phyloP scores from a whole-genome alignment of 2,888 invertebrate genomes.

The Diachrysia chrysitis region DNA sequence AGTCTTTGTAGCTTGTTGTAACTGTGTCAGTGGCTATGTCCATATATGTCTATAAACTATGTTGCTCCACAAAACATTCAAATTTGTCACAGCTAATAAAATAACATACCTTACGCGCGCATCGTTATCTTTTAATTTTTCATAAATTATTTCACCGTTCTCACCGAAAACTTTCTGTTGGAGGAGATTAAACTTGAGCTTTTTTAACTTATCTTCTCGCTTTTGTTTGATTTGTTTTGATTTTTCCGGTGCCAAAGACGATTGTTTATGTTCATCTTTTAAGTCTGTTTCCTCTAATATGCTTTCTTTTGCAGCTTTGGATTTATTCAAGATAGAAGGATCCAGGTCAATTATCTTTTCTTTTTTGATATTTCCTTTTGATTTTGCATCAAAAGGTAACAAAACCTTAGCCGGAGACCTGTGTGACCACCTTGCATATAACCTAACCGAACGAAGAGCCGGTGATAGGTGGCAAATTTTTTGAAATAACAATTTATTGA shows the following conservation, averaged over 20 bases:
- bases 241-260: conserved; percentile 57
- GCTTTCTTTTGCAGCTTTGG: conserved; percentile 39
- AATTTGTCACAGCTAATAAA: neutral
- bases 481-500: conserved; percentile 60
- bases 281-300: conserved; percentile 24
- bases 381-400: conserved; percentile 80
- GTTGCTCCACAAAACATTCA: too few relatives aligned
- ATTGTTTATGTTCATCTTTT: conserved; percentile 21
- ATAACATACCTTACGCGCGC: conserved; percentile 84
- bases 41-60: neutral
- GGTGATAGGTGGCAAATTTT: conserved; percentile 54
- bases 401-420: conserved; percentile 87
- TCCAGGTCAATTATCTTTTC: conserved; percentile 81
- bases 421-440: conserved; percentile 85
- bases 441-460: conserved; percentile 63
- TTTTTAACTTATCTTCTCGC: conserved; percentile 72
- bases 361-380: conserved; percentile 73
- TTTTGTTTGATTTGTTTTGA: conserved; percentile 71
- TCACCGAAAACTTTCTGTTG: conserved; percentile 87
- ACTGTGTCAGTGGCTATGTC: too few relatives aligned
- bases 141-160: conserved; percentile 88
- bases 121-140: conserved; percentile 91
- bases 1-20: too few relatives aligned
- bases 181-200: conserved; percentile 74
- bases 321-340: conserved; percentile 63